Conservation (phyloP, 1,140 invertebrate genomes). For the Anagrus nilaparvatae region DNA sequence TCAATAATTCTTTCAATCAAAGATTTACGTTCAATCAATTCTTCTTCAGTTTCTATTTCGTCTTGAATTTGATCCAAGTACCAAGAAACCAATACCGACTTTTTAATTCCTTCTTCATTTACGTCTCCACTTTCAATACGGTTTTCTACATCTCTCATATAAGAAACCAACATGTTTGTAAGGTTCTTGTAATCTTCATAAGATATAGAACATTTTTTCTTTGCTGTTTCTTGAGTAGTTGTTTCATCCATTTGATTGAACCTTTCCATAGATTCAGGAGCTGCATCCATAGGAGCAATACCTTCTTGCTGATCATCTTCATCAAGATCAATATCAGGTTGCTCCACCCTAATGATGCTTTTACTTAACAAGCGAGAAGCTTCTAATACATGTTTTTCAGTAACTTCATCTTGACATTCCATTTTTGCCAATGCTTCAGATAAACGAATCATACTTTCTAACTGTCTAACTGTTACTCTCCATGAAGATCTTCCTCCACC, state of each 20-base stretch:
- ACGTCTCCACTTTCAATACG: conserved; percentile 49
- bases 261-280: not conserved
- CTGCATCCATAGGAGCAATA: not conserved
- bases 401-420: conserved; percentile 85
- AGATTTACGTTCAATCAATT: conserved; percentile 79
- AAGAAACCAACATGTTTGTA: conserved; percentile 81
- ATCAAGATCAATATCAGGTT: conserved; percentile 91
- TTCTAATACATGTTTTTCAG: conserved; percentile 83
- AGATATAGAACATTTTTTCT: conserved; percentile 81
- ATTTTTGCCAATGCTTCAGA: conserved; percentile 95
- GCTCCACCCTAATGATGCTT: conserved; percentile 95
- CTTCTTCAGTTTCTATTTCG: conserved; percentile 83
- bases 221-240: conserved; percentile 32
- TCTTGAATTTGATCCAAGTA: conserved; percentile 85
- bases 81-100: conserved; percentile 85
- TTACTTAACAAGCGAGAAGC: conserved; percentile 89
- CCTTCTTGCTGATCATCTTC: conserved; percentile 42
- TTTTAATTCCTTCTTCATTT: conserved; percentile 55
- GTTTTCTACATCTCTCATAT: conserved; percentile 78
- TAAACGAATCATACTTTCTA: conserved; percentile 94
- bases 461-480: conserved; percentile 97
- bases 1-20: conserved; percentile 95
- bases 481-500: conserved; percentile 69
- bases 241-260: conserved; percentile 8
- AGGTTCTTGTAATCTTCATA: conserved; percentile 93